phyloP scores from a whole-genome alignment of 2,797 vertebrate genomes.

The Darevskia nairensis region DNA sequence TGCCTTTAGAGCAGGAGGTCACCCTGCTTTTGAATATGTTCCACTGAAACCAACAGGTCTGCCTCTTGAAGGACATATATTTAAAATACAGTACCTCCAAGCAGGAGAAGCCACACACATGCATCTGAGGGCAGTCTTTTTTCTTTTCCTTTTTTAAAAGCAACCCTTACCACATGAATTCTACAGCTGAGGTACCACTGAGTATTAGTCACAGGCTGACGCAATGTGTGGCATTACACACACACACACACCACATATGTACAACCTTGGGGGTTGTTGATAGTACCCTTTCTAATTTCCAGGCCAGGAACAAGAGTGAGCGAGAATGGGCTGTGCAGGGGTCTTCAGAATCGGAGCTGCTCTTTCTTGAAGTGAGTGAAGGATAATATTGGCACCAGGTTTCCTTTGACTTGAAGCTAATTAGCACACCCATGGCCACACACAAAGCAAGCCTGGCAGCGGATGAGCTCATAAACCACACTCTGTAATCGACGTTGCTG shows the following conservation, averaged over 20 bases:
- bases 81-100: conserved; percentile 24
- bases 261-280: neutral
- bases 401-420: conserved; percentile 42
- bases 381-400: conserved; percentile 17
- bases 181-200: conserved; percentile 41
- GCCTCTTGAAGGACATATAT: neutral
- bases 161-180: conserved; percentile 51
- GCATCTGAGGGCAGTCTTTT: conserved; percentile 24
- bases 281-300: accelerated
- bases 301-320: accelerated
- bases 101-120: conserved; percentile 21
- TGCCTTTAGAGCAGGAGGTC: neutral
- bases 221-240: neutral
- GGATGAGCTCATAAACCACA: conserved; percentile 52
- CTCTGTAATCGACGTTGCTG: conserved; percentile 59
- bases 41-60: neutral
- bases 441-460: conserved; percentile 66
- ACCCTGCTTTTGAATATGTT: neutral
- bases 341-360: conserved; percentile 17
- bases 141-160: neutral
- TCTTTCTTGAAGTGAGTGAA: conserved; percentile 10
- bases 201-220: conserved; percentile 2
- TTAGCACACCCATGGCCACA: conserved; percentile 56
- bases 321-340: neutral
- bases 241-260: too few species aligned